A percentile compares a stretch with the other conserved stretches of the same genome.
phyloP scores from a whole-genome alignment of 1,140 invertebrate genomes.

The Formica exsecta region DNA sequence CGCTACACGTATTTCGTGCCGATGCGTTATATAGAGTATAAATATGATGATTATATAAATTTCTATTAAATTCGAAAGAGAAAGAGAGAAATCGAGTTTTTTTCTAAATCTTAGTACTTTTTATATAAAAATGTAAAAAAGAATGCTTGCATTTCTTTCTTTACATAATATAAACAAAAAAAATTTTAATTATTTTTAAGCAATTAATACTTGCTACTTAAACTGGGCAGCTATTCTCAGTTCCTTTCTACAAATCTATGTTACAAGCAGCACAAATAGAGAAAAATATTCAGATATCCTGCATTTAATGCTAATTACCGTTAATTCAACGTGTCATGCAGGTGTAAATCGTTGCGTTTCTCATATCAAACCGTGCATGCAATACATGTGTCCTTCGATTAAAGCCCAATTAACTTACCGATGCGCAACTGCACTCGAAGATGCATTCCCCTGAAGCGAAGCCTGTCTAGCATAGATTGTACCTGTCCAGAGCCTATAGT shows the following conservation, averaged over 20 bases:
- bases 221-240: background rate
- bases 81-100: too few species aligned
- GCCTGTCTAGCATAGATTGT: constrained; percentile 2
- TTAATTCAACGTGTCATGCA: constrained; percentile 18
- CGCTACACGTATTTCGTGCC: background rate
- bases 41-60: background rate
- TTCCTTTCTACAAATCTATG: background rate
- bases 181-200: constrained; percentile 14
- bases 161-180: background rate
- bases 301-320: constrained; percentile 11
- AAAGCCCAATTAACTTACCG: constrained; percentile 74
- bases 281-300: background rate
- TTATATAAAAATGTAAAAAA: background rate
- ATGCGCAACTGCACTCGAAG: constrained; percentile 51
- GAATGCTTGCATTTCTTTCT: too few species aligned
- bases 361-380: constrained; percentile 32
- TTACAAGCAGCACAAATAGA: background rate
- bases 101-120: background rate
- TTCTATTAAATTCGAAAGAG: constrained; percentile 18
- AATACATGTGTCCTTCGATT: constrained; percentile 68
- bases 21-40: constrained; percentile 1
- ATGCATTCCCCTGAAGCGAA: constrained; percentile 9
- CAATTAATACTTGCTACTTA: background rate
- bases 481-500: constrained; percentile 36
- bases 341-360: constrained; percentile 3